Base-by-base conservation (phyloP, 2,113 vertebrate genomes). In the Monopterus albus region DNA sequence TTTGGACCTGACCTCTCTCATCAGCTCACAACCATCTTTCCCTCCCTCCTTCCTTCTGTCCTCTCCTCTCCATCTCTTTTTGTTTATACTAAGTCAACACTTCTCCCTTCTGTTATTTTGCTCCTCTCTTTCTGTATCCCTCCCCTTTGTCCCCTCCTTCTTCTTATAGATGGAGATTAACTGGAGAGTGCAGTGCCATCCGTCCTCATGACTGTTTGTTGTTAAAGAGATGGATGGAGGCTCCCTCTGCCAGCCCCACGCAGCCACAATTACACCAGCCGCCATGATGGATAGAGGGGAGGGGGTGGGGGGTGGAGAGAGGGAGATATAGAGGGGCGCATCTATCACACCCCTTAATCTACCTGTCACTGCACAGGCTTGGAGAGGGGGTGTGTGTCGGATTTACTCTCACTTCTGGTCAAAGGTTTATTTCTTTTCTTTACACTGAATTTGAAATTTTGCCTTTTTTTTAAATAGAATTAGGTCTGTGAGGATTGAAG, bases 161-260 rank as follows among this genome's bases (percentile, higher is more conserved):
- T 83, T 61, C 79, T 88, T 87, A 91, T 89, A 93, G 92, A 93
- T 93, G 92, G 91, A 93, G 93, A 94, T 94, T 94, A 93, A 93
- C 92, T 90, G 76, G 68, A 87, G 87, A 89, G 88, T 46, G 69
- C 85, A 89, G 90, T 85, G 33, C 92, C 92, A 94, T 94, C 89
- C 90, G 91, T 94, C 91, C 91, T 91, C 84, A 83, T 93, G 93
- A 93, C 92, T 93, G 92, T 93, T 94, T 94, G 92, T 94, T 93
- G 93, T 94, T 94, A 94, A 93, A 91, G 91, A 93, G 93, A 94
- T 93, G 92, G 91, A 94, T 94, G 93, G 88, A 87, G 91, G 90
- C 88, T 91, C 86, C 84, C 89, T 88, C 90, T 93, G 89, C 91
- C 92, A 91, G 91, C 89, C 88, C 83, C 82, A 91, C 89, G 84